These are phyloP conservation scores for Strigamia crassipes DNA, from an alignment of 2,888 invertebrate species.

Conservation along the genomic window DNA sequence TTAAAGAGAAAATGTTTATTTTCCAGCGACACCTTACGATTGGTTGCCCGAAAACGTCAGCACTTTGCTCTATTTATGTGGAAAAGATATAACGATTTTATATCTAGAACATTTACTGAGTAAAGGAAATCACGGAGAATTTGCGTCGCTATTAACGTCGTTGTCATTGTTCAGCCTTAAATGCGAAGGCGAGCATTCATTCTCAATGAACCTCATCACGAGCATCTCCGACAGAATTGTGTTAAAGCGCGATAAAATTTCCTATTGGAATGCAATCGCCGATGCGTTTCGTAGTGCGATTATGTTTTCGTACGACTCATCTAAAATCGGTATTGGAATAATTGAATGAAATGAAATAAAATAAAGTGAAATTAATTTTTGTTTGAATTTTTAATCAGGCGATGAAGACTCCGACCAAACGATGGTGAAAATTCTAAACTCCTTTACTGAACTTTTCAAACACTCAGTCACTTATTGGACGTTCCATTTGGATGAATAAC, in stretches of 20 bases:
- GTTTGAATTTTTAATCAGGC: not conserved
- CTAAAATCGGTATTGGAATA: not conserved
- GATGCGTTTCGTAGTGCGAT: not conserved
- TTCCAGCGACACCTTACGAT: not conserved
- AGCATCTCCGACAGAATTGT: not conserved
- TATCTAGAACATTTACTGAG: not conserved
- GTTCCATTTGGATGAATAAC: not conserved
- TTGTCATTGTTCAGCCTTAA: not conserved
- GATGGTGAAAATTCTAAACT: not conserved
- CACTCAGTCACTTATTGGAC: not conserved
- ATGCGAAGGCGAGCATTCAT: not conserved
- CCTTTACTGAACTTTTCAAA: not conserved
- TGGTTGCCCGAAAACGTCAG: conserved; percentile 13
- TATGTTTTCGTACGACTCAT: not conserved
- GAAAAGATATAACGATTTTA: not conserved
- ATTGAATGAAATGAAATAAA: not conserved
- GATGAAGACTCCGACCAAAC: not conserved
- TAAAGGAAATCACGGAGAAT: not conserved
- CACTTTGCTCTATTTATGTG: not conserved
- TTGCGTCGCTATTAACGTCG: not conserved
- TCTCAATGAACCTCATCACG: not conserved
- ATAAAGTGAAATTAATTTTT: not conserved
- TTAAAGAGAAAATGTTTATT: not conserved
- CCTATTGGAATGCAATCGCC: not conserved
- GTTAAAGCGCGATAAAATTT: not conserved